Conservation (phyloP, 2,888 invertebrate genomes). For the Polydrusus cervinus region DNA sequence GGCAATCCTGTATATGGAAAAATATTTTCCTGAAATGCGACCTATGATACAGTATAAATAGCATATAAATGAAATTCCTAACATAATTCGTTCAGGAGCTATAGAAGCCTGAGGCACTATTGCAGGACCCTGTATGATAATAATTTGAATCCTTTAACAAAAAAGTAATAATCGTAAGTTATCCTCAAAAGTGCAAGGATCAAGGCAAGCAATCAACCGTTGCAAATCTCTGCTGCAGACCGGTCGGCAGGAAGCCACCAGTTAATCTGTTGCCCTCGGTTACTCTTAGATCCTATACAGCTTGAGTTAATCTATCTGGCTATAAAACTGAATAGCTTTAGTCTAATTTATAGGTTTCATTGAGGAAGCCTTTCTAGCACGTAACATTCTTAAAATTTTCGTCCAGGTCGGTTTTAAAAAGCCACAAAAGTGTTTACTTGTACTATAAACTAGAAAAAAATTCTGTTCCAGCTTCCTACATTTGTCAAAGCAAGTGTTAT, state of each 20-base stretch:
- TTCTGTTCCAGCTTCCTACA: too few species aligned
- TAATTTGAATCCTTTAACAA: neutral
- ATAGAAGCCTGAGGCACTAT: too few species aligned
- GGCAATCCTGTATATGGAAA: too few species aligned
- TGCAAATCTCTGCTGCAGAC: slow-evolving; percentile 35
- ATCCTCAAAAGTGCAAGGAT: slow-evolving; percentile 30
- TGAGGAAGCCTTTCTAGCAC: slow-evolving; percentile 6
- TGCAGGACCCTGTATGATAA: too few species aligned
- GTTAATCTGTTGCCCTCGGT: slow-evolving; percentile 42
- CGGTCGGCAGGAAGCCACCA: slow-evolving; percentile 38
- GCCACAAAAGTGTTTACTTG: neutral
- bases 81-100: too few species aligned
- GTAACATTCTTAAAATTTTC: neutral
- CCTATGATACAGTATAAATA: too few species aligned
- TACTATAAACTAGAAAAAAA: too few species aligned
- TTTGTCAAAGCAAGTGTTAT: too few species aligned
- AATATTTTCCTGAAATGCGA: too few species aligned
- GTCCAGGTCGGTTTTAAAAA: neutral
- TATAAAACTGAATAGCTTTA: slow-evolving; percentile 35
- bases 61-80: too few species aligned
- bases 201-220: slow-evolving; percentile 34
- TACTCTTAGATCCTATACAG: slow-evolving; percentile 24
- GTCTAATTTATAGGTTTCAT: slow-evolving; percentile 32
- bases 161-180: slow-evolving; percentile 14
- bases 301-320: slow-evolving; percentile 30